Conservation (phyloP, 2,888 invertebrate genomes). For the Agonopterix alstromeriana region DNA sequence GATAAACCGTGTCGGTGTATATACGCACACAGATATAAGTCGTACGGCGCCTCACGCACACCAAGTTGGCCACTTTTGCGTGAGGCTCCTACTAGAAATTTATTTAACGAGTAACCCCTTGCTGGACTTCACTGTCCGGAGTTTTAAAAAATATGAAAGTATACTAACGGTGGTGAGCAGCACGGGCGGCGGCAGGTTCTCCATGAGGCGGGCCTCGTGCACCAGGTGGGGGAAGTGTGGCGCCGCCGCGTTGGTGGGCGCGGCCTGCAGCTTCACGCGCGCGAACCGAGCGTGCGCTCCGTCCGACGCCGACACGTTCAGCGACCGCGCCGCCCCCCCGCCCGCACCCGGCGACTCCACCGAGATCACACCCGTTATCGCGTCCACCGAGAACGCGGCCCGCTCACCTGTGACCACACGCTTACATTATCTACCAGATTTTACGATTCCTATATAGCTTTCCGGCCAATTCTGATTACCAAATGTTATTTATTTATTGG, state of each 20-base stretch:
- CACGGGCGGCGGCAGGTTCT: conserved; percentile 87
- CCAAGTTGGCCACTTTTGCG: too few relatives aligned
- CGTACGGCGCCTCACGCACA: too few relatives aligned
- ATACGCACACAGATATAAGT: too few relatives aligned
- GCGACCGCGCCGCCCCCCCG: conserved; percentile 60
- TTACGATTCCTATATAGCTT: too few relatives aligned
- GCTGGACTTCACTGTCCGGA: too few relatives aligned
- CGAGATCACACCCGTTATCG: conserved; percentile 18
- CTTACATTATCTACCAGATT: too few relatives aligned
- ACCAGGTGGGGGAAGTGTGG: conserved; percentile 87
- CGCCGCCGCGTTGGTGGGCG: conserved; percentile 86
- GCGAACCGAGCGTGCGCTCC: conserved; percentile 95
- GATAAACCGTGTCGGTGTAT: too few relatives aligned
- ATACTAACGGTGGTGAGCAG: conserved; percentile 80
- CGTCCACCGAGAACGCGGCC: conserved; percentile 39
- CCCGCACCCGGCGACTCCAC: conserved; percentile 37
- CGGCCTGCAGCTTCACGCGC: conserved; percentile 84
- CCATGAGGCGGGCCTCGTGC: conserved; percentile 87
- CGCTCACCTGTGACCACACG: conserved; percentile 9
- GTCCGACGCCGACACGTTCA: conserved; percentile 97
- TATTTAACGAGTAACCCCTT: too few relatives aligned
- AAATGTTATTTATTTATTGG: too few relatives aligned
- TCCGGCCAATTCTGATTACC: too few relatives aligned
- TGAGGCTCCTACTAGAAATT: too few relatives aligned
- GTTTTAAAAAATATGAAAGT: too few relatives aligned